A percentile compares a stretch with the other conserved stretches of the same genome.
These are phyloP conservation scores for Stenurella melanura DNA, from an alignment of 2,888 invertebrate species.

Conservation along the genomic window DNA sequence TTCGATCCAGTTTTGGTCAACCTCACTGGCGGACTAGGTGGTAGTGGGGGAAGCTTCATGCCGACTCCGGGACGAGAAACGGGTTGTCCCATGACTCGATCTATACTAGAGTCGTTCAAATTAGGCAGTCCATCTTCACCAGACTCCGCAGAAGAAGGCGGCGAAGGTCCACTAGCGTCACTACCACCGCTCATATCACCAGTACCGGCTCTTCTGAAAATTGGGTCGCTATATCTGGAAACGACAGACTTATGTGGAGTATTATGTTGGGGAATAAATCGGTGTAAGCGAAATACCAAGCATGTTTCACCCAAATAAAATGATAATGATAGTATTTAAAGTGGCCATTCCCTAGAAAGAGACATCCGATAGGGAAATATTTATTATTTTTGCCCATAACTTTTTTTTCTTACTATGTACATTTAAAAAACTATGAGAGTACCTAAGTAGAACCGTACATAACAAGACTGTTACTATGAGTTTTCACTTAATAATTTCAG, in stretches of 20 bases:
- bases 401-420: too few relatives aligned
- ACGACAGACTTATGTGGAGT: constrained; percentile 6
- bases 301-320: too few relatives aligned
- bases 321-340: too few relatives aligned
- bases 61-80: constrained; percentile 68
- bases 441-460: too few relatives aligned
- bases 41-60: constrained; percentile 71
- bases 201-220: constrained; percentile 66
- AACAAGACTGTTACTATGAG: too few relatives aligned
- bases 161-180: constrained; percentile 65
- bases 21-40: constrained; percentile 68
- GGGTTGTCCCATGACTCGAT: constrained; percentile 71
- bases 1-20: constrained; percentile 44
- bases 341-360: too few relatives aligned
- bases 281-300: too few relatives aligned
- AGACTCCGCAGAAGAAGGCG: constrained; percentile 71
- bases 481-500: too few relatives aligned
- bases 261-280: neutral
- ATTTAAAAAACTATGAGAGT: too few relatives aligned
- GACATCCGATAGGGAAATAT: too few relatives aligned
- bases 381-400: too few relatives aligned
- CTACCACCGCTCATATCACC: constrained; percentile 64
- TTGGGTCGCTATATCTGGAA: constrained; percentile 69
- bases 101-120: constrained; percentile 66
- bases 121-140: constrained; percentile 65